Percentiles rank a stretch among this genome's conserved stretches.
Evolutionary conservation across 2,888 invertebrate genomes (phyloP).

Genomic region (Athalia rosae): DNA sequence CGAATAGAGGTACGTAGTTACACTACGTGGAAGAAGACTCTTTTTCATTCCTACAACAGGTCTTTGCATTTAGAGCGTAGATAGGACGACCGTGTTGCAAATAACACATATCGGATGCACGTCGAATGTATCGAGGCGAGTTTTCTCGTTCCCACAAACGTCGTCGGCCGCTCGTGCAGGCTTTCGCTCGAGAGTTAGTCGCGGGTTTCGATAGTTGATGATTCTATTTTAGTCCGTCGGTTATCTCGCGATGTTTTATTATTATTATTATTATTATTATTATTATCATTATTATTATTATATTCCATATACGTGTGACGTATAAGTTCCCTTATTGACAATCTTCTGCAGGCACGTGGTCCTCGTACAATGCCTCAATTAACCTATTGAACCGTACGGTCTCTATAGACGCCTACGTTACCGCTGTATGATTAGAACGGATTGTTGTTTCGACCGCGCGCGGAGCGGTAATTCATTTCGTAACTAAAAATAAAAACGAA

Average conservation of each 20-base stretch:
- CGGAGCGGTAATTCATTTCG: not conserved
- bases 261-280: not conserved
- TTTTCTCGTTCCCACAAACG: too few relatives aligned
- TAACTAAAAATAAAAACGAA: not conserved
- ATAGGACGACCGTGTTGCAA: too few relatives aligned
- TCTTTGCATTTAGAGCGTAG: too few relatives aligned
- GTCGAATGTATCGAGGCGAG: too few relatives aligned
- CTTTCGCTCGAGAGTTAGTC: too few relatives aligned
- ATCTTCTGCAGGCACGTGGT: conserved; percentile 13
- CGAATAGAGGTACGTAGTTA: not conserved
- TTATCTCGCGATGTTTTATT: not conserved
- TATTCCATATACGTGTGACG: not conserved
- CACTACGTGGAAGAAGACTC: not conserved
- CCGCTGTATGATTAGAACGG: conserved; percentile 24
- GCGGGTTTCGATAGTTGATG: not conserved
- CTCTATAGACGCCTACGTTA: conserved; percentile 20
- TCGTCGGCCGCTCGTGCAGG: too few relatives aligned
- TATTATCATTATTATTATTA: not conserved
- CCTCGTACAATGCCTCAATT: conserved; percentile 26
- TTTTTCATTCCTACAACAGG: not conserved
- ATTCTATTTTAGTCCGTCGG: not conserved
- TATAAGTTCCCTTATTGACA: not conserved
- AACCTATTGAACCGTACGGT: conserved; percentile 27
- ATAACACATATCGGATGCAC: too few relatives aligned
- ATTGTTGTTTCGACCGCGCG: conserved; percentile 18